Evolutionary conservation across 1,140 invertebrate species (phyloP).

Genomic region (Ephestia elutella): DNA sequence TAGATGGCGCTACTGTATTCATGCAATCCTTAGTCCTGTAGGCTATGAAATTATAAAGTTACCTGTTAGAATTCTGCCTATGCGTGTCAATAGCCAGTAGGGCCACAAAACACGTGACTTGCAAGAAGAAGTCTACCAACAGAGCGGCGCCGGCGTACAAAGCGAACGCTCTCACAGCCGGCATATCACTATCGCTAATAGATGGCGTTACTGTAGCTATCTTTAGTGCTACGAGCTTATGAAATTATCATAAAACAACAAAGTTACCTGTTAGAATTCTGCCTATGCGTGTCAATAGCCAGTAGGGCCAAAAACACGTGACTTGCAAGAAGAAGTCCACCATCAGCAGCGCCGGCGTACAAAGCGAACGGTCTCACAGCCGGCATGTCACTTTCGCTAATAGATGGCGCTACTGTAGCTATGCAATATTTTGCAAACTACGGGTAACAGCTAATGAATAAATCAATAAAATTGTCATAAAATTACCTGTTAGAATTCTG

Average conservation of each 20-base stretch:
- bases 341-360: conserved; percentile 95
- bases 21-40: too few relatives aligned
- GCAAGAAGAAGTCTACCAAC: conserved; percentile 96
- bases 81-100: conserved; percentile 91
- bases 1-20: too few relatives aligned
- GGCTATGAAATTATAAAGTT: too few relatives aligned
- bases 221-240: too few relatives aligned
- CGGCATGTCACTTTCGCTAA: conserved; percentile 96
- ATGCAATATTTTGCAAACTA: too few relatives aligned
- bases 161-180: conserved; percentile 96
- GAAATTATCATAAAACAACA: too few relatives aligned
- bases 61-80: conserved; percentile 83
- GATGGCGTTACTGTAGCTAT: too few relatives aligned
- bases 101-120: conserved; percentile 97
- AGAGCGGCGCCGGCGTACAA: conserved; percentile 97
- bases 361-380: conserved; percentile 96
- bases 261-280: conserved; percentile 79
- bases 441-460: too few relatives aligned
- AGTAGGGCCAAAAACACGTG: conserved; percentile 96
- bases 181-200: conserved; percentile 97
- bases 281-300: conserved; percentile 88
- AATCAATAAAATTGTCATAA: too few relatives aligned
- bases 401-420: too few relatives aligned
- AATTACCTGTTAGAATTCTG: conserved; percentile 81
- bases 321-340: conserved; percentile 98